Percentiles rank a stretch among this genome's conserved stretches.
phyloP scores from a whole-genome alignment of 2,113 vertebrate genomes.

The Lampris incognitus region DNA sequence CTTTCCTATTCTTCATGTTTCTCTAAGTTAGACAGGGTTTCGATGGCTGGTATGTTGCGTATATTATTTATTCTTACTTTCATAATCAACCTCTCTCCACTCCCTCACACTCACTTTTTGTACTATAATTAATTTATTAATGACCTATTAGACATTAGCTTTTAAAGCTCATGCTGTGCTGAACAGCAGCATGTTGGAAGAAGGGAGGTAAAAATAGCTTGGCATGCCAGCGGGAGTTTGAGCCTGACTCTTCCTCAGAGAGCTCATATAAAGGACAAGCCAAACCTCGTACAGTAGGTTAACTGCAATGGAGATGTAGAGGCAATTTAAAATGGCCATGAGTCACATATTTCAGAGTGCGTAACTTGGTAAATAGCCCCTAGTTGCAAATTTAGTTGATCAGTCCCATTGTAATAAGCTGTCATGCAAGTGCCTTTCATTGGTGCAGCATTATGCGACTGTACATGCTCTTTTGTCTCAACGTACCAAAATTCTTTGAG shows the following conservation, averaged over 20 bases:
- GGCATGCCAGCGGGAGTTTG: conserved; percentile 72
- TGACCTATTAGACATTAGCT: conserved; percentile 24
- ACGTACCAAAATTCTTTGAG: too few relatives aligned
- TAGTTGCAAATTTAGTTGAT: neutral
- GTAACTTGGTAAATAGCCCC: too few relatives aligned
- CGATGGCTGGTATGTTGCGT: conserved; percentile 4
- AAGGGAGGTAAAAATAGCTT: conserved; percentile 77
- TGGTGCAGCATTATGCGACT: too few relatives aligned
- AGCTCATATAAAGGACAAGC: conserved; percentile 58
- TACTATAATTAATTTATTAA: conserved; percentile 36
- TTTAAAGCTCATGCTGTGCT: conserved; percentile 56
- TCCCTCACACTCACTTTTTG: conserved; percentile 17
- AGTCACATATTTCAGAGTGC: too few relatives aligned
- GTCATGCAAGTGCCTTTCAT: too few relatives aligned
- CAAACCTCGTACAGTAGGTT: conserved; percentile 55
- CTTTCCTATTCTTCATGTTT: neutral
- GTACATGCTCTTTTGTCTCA: too few relatives aligned
- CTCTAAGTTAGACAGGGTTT: neutral
- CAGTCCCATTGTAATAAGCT: too few relatives aligned
- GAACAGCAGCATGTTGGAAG: conserved; percentile 56
- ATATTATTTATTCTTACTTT: conserved; percentile 3
- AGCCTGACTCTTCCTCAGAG: conserved; percentile 71
- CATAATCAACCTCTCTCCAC: neutral
- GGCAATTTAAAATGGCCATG: neutral
- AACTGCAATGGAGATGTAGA: neutral